Base-by-base conservation (phyloP, 2,797 vertebrate species). In the Tamandua tetradactyla region DNA sequence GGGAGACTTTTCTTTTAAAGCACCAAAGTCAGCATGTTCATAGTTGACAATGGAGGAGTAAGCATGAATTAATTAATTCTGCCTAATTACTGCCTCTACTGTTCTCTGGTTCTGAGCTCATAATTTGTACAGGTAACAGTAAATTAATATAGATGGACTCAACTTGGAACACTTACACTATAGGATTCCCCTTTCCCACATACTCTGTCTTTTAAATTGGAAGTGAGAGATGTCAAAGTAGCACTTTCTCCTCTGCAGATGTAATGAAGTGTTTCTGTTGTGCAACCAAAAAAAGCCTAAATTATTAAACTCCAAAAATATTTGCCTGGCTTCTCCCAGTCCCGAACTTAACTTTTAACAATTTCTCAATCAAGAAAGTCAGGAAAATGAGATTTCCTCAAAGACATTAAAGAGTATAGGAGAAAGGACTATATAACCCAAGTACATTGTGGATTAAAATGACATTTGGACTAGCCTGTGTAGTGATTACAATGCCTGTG, bases 1-100 rank as follows among this genome's bases (percentile, higher is more conserved):
- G 37, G 40, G 66, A 90, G 68, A 47, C 68, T 78, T 75, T 80
- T 80, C 71, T 75, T 94, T 44, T 88, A 23, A 80, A 88, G 55
- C 66, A 62, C 9, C 55, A 59, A 44, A 92, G 68, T 23, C 76
- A 66, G 0, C 20, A 1, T 55, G 61, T 52, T 69, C 68, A 64
- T 62, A 66, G 47, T 47, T 55, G 64, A 69, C 71, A 1, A 0
- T 15, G n/a, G 35, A 66, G 44, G 40, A 52, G 59, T 23, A 32
- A 55, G 72, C 30, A 32, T 5, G 47, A 64, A n/a, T n/a, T n/a
- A n/a, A n/a, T n/a, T n/a, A n/a, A n/a, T 87, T 55, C 75, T 90
- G 13, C 15, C 40, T n/a, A 40, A 27, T 22, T 69, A 35, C 44
- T 47, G 14, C 14, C 30, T 55, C 22, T 2, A 0, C 69, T 25